Evolutionary conservation across 2,888 invertebrate genomes (phyloP).

Genomic region (Xanthia togata): DNA sequence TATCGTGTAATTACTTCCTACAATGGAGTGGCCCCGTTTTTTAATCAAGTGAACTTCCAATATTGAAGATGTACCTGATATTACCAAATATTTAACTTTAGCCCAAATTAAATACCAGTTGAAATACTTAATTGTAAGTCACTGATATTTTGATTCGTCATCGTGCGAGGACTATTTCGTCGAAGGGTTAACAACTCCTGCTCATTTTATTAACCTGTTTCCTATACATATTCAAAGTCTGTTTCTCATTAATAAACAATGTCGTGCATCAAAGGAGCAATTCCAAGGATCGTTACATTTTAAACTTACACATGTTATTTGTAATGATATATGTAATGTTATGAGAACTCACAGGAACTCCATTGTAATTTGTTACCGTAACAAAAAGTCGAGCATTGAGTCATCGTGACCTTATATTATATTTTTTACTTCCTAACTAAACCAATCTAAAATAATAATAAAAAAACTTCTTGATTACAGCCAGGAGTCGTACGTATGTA

Average conservation of each 20-base stretch:
- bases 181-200: constrained; percentile 69
- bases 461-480: constrained; percentile 52
- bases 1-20: constrained; percentile 76
- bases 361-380: constrained; percentile 40
- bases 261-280: constrained; percentile 80
- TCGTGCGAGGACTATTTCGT: constrained; percentile 59
- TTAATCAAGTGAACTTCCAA: constrained; percentile 55
- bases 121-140: constrained; percentile 9
- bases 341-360: constrained; percentile 55
- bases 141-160: constrained; percentile 51
- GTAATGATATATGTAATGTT: constrained; percentile 53
- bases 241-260: constrained; percentile 82
- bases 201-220: constrained; percentile 78
- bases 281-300: constrained; percentile 76
- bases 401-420: constrained; percentile 64
- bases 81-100: constrained; percentile 19
- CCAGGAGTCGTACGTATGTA: constrained; percentile 30
- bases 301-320: constrained; percentile 61
- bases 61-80: constrained; percentile 42
- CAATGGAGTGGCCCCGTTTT: constrained; percentile 64
- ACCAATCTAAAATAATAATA: constrained; percentile 39
- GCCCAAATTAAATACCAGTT: constrained; percentile 12
- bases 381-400: constrained; percentile 55
- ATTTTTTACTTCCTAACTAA: constrained; percentile 67
- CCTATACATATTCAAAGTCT: constrained; percentile 77